phyloP scores from a whole-genome alignment of 2,888 invertebrate species.

The Ellobium chinense region DNA sequence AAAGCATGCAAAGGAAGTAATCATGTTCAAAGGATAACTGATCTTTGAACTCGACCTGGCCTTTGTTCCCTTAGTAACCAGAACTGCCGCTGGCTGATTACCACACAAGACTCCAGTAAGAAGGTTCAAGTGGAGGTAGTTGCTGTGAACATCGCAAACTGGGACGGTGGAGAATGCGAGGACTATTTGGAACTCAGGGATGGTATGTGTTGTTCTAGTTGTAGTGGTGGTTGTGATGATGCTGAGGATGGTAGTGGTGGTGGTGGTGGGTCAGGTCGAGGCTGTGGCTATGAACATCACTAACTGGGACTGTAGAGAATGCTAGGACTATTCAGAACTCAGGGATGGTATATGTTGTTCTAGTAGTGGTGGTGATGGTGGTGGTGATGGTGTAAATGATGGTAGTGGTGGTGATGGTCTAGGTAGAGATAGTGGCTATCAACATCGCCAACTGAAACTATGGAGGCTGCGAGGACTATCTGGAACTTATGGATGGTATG shows the following conservation, averaged over 20 bases:
- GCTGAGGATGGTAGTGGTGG: background rate
- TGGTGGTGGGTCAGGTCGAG: slow-evolving; percentile 35
- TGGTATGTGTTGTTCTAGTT: slow-evolving; percentile 23
- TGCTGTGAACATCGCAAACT: slow-evolving; percentile 42
- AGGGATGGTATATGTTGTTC: slow-evolving; percentile 36
- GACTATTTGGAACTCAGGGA: slow-evolving; percentile 48
- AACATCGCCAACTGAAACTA: slow-evolving; percentile 45
- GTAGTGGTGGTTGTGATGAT: background rate
- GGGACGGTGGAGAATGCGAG: slow-evolving; percentile 45
- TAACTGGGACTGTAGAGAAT: slow-evolving; percentile 42
- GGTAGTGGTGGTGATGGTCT: slow-evolving; percentile 9
- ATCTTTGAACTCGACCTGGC: too few species aligned
- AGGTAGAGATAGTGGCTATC: slow-evolving; percentile 37
- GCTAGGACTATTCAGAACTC: slow-evolving; percentile 48
- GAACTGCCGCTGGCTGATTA: slow-evolving; percentile 44
- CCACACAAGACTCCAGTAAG: slow-evolving; percentile 8
- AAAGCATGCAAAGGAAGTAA: too few species aligned
- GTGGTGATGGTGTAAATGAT: background rate
- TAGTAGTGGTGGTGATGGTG: background rate
- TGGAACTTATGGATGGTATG: slow-evolving; percentile 48
- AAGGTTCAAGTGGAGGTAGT: slow-evolving; percentile 45
- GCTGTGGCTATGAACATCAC: slow-evolving; percentile 35
- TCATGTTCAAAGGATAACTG: too few species aligned
- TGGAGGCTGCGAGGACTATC: slow-evolving; percentile 47
- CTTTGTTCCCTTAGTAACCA: slow-evolving; percentile 19